phyloP scores from a whole-genome alignment of 1,140 invertebrate species.

The Penaeus vannamei region DNA sequence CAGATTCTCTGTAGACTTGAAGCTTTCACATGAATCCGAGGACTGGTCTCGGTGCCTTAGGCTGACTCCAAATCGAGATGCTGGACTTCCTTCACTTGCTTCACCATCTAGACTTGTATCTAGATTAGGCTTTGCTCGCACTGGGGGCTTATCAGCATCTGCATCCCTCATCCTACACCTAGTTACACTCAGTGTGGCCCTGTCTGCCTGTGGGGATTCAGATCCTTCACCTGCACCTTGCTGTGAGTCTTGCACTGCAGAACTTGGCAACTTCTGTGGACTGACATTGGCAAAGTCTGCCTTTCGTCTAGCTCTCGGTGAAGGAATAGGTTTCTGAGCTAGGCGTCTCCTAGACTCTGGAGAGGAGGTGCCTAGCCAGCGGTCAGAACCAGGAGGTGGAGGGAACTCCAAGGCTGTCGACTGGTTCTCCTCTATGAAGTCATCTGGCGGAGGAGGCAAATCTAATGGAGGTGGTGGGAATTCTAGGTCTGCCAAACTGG shows the following conservation, averaged over 20 bases:
- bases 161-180: constrained; percentile 56
- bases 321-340: constrained; percentile 57
- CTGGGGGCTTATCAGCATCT: constrained; percentile 61
- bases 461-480: constrained; percentile 87
- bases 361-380: constrained; percentile 40
- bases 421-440: constrained; percentile 71
- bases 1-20: constrained; percentile 71
- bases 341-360: constrained; percentile 42
- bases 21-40: constrained; percentile 76
- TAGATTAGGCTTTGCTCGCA: constrained; percentile 61
- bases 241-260: constrained; percentile 56
- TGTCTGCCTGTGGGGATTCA: constrained; percentile 70
- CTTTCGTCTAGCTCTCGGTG: constrained; percentile 57
- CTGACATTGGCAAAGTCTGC: constrained; percentile 45
- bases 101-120: constrained; percentile 76
- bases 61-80: constrained; percentile 81
- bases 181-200: constrained; percentile 69
- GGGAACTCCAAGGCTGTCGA: constrained; percentile 68
- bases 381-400: constrained; percentile 67
- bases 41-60: constrained; percentile 79
- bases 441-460: constrained; percentile 82
- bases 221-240: constrained; percentile 57
- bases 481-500: constrained; percentile 81
- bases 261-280: constrained; percentile 43
- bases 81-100: constrained; percentile 80